Percentiles rank a stretch among this genome's conserved stretches.
These are phyloP conservation scores for Himalopsyche japonica DNA, from an alignment of 2,888 invertebrate species.

Conservation along the genomic window DNA sequence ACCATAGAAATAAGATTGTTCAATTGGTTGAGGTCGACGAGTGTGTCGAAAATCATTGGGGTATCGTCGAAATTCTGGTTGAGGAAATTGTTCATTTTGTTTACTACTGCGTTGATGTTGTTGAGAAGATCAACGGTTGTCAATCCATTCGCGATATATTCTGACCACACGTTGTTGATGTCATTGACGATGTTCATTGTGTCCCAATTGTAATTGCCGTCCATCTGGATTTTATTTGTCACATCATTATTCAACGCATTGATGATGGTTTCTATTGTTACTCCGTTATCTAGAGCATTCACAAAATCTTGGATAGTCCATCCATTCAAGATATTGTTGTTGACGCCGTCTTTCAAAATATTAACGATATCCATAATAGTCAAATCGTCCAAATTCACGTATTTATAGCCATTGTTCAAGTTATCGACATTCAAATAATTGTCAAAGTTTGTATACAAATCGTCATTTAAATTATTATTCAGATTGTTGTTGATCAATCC, in stretches of 20 bases:
- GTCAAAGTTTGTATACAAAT: no score
- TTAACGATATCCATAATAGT: background rate
- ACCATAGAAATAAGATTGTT: no score
- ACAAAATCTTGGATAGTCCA: background rate
- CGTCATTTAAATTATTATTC: no score
- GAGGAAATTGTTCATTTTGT: no score
- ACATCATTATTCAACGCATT: background rate
- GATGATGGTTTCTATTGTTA: background rate
- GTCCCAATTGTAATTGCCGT: background rate
- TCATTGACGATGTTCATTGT: background rate
- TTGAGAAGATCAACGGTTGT: no score
- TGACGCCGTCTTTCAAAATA: background rate
- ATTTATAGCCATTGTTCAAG: background rate
- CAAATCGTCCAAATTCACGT: background rate
- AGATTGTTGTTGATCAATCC: no score
- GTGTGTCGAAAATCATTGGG: no score
- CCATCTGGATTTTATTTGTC: background rate
- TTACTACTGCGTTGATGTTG: no score
- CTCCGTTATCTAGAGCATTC: background rate
- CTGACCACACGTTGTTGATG: no score
- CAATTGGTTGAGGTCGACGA: no score
- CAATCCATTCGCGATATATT: no score
- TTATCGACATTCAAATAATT: background rate
- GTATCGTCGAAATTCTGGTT: no score
- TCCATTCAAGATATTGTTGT: background rate